Conservation (phyloP, 2,113 vertebrate genomes). For the Gymnobelideus leadbeateri region DNA sequence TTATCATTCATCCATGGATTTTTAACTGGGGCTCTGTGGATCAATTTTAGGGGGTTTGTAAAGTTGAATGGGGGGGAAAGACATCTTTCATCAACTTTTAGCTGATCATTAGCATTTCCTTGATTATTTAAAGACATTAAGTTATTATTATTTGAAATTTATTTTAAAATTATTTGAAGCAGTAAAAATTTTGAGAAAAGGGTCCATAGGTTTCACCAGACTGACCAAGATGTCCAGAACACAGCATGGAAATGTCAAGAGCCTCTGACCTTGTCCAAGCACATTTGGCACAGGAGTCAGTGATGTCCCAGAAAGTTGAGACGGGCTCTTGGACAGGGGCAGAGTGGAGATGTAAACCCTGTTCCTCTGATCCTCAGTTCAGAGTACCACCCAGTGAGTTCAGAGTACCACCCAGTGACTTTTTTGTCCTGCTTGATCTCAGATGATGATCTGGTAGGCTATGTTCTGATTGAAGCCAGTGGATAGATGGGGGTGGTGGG, state of each 20-base stretch:
- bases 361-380: background rate
- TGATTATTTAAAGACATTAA: background rate
- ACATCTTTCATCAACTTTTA: background rate
- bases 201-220: background rate
- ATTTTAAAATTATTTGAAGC: background rate
- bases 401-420: background rate
- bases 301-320: background rate
- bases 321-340: background rate
- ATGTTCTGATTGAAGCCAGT: background rate
- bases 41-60: background rate
- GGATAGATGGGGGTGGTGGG: background rate
- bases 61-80: background rate
- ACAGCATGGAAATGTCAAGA: background rate
- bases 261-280: background rate
- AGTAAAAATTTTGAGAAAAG: background rate
- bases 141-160: background rate
- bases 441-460: background rate
- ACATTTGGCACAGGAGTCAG: background rate
- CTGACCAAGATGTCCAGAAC: background rate
- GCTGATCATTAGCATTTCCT: background rate
- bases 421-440: background rate
- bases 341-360: background rate
- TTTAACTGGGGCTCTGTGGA: background rate
- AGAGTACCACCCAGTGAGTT: too few species aligned
- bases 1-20: background rate